These are phyloP conservation scores for Ctenosaura bakeri DNA, from an alignment of 2,797 vertebrate genomes.

Conservation along the genomic window DNA sequence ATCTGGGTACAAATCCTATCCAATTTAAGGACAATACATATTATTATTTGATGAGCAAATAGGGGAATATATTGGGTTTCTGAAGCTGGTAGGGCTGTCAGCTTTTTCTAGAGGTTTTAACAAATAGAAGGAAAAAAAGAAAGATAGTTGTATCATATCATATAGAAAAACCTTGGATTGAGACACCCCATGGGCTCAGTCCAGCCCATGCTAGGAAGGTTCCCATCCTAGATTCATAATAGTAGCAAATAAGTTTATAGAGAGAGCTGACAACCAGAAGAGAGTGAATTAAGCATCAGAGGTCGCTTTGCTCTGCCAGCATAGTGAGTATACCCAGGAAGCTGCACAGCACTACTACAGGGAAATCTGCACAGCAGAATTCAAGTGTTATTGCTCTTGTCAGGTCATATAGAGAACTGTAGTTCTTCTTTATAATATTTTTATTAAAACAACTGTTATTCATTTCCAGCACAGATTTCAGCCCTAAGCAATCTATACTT, in stretches of 20 bases:
- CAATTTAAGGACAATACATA: constrained; percentile 18
- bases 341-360: neutral
- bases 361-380: neutral
- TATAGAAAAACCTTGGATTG: no score
- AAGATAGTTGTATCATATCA: no score
- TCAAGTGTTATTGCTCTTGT: neutral
- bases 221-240: neutral
- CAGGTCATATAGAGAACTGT: neutral
- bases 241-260: neutral
- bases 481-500: neutral
- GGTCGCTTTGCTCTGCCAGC: neutral
- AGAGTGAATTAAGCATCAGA: neutral
- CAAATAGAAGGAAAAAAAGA: neutral
- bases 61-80: neutral
- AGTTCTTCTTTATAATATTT: no score
- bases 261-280: neutral
- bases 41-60: neutral
- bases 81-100: neutral
- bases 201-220: no score
- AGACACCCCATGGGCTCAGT: no score
- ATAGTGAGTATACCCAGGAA: neutral
- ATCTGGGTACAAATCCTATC: constrained; percentile 4
- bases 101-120: neutral
- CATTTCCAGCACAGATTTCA: neutral
- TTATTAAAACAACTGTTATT: no score